Conservation (phyloP, 2,888 invertebrate species). For the Criorhina ranunculi region DNA sequence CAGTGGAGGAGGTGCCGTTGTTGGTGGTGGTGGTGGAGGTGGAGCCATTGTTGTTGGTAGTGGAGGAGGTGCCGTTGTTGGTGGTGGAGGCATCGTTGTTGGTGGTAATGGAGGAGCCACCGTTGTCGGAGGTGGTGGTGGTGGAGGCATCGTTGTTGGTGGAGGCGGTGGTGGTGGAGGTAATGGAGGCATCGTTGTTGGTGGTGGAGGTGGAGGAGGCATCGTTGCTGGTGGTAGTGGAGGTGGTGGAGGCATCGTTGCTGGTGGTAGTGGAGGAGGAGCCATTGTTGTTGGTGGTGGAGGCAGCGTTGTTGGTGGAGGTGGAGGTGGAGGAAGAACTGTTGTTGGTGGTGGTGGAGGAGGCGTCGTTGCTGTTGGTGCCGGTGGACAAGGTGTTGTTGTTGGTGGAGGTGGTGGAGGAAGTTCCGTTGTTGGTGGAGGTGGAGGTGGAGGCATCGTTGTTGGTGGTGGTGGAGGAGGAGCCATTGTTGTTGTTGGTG, state of each 20-base stretch:
- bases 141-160: background rate
- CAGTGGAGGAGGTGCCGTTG: background rate
- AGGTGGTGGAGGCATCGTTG: background rate
- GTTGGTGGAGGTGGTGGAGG: background rate
- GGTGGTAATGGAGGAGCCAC: background rate
- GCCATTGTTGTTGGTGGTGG: background rate
- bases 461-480: background rate
- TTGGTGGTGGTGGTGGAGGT: conserved; percentile 1
- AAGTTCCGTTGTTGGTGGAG: background rate
- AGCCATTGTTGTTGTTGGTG: conserved; percentile 4
- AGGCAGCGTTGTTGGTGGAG: background rate
- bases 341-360: conserved; percentile 1
- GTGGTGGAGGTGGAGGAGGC: background rate
- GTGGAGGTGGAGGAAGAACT: background rate
- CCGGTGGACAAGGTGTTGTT: background rate
- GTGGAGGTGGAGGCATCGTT: background rate
- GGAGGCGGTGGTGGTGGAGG: background rate
- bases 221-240: background rate
- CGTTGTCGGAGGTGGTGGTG: conserved; percentile 2
- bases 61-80: background rate
- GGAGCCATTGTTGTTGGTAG: background rate
- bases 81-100: background rate
- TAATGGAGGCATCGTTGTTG: background rate
- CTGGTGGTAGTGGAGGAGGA: background rate
- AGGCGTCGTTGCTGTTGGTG: background rate